Conservation (phyloP, 1,140 invertebrate genomes). For the Trypoxylus dichotomus region DNA sequence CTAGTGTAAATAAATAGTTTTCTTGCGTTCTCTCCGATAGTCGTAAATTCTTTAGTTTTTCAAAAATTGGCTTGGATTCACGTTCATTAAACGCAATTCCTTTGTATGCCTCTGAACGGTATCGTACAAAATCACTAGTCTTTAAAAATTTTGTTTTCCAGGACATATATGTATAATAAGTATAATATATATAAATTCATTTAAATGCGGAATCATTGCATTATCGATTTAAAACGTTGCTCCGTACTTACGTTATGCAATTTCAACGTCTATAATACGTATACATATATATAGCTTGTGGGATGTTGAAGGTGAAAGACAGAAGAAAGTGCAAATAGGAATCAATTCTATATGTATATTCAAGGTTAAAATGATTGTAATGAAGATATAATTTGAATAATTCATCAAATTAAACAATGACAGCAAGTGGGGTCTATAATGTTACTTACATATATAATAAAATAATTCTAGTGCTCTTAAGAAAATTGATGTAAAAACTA, state of each 20-base stretch:
- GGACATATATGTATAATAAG: too few relatives aligned
- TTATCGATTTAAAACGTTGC: background rate
- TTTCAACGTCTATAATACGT: background rate
- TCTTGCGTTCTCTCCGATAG: background rate
- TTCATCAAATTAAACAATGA: background rate
- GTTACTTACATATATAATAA: too few relatives aligned
- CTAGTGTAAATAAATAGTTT: background rate
- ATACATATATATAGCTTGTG: background rate
- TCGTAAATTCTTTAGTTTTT: background rate
- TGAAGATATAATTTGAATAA: background rate
- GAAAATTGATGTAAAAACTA: too few relatives aligned
- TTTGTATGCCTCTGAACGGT: background rate
- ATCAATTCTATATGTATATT: background rate
- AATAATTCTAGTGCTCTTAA: too few relatives aligned
- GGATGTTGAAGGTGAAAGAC: constrained; percentile 1
- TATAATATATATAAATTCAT: too few relatives aligned
- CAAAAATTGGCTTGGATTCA: background rate
- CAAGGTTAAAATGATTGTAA: background rate
- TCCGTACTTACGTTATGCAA: background rate
- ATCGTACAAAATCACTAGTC: too few relatives aligned
- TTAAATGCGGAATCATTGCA: too few relatives aligned
- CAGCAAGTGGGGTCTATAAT: too few relatives aligned
- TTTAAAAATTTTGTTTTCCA: too few relatives aligned
- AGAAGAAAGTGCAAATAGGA: background rate
- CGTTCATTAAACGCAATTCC: background rate